phyloP scores from a whole-genome alignment of 2,797 vertebrate species.

The Tangara arthus region DNA sequence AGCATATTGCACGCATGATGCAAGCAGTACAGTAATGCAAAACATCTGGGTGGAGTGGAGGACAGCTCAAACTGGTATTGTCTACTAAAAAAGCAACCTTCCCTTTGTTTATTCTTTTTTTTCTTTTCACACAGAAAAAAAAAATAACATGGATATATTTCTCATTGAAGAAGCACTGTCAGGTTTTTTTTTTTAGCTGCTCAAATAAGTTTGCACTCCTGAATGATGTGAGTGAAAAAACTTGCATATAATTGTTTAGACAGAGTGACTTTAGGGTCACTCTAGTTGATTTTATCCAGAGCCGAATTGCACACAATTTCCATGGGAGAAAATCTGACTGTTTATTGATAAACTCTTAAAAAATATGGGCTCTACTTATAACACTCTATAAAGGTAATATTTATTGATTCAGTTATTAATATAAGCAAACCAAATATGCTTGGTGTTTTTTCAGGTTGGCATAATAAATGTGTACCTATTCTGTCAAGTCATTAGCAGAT shows the following conservation, averaged over 20 bases:
- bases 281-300: background rate
- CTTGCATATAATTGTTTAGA: background rate
- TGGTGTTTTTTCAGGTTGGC: background rate
- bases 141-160: background rate
- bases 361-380: background rate
- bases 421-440: background rate
- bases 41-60: conserved; percentile 72
- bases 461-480: background rate
- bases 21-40: conserved; percentile 73
- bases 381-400: background rate
- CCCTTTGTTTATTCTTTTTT: background rate
- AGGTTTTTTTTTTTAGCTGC: background rate
- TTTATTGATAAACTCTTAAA: background rate
- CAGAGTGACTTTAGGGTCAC: background rate
- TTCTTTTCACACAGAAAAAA: background rate
- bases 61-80: conserved; percentile 34
- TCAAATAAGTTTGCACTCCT: background rate
- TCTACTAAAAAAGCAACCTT: conserved; percentile 38
- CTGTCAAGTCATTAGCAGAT: background rate
- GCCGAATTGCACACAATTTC: background rate
- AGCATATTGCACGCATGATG: conserved; percentile 69
- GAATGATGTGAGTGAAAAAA: background rate
- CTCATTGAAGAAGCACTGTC: background rate
- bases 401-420: background rate
- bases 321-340: background rate